Conservation (phyloP, 1,140 invertebrate genomes). For the Drosophila varians region DNA sequence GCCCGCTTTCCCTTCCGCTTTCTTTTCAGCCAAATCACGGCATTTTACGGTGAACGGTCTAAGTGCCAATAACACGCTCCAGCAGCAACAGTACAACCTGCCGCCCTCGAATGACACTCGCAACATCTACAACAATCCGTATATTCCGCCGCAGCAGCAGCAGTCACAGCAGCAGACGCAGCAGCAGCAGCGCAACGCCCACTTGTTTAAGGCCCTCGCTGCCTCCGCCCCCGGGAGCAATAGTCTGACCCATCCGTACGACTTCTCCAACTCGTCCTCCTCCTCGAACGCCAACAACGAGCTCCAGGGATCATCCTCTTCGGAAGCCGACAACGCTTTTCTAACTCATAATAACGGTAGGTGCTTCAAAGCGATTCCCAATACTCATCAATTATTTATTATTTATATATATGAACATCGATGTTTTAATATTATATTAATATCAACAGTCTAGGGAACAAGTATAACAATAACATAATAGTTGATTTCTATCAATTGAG, state of each 20-base stretch:
- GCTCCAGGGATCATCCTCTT: conserved; percentile 73
- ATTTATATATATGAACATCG: not conserved
- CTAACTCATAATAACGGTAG: conserved; percentile 81
- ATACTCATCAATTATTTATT: not conserved
- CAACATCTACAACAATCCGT: conserved; percentile 81
- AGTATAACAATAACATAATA: too few species aligned
- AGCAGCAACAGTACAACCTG: conserved; percentile 67
- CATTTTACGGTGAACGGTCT: conserved; percentile 81
- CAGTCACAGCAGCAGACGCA: conserved; percentile 54
- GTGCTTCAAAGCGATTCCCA: not conserved
- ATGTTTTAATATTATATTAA: too few species aligned
- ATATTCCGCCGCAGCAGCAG: conserved; percentile 36
- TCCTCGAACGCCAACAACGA: conserved; percentile 74
- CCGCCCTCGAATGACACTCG: conserved; percentile 72
- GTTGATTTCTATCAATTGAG: too few species aligned
- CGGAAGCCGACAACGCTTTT: conserved; percentile 76
- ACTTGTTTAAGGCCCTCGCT: conserved; percentile 69
- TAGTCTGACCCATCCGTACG: conserved; percentile 74
- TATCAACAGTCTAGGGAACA: too few species aligned
- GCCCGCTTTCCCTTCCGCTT: conserved; percentile 9
- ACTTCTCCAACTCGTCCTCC: conserved; percentile 74
- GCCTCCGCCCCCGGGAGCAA: conserved; percentile 55
- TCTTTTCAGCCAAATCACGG: conserved; percentile 73
- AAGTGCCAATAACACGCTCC: conserved; percentile 76
- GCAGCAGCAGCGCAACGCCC: conserved; percentile 61